A percentile compares a stretch with the other conserved stretches of the same genome.
Conservation (phyloP, 2,888 invertebrate genomes). For the Onthophagus sagittarius region DNA sequence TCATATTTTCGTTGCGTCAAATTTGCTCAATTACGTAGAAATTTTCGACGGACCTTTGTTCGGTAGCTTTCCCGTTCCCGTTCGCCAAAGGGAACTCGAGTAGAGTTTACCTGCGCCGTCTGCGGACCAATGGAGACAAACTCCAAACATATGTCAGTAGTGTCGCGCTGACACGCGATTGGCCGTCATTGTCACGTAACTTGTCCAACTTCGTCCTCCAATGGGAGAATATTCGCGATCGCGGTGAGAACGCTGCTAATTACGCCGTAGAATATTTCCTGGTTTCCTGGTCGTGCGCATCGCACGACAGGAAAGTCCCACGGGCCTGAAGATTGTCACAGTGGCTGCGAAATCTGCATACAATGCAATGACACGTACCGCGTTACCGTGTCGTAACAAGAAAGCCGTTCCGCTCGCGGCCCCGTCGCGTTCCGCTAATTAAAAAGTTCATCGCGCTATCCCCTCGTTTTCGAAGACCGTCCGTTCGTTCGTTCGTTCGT, state of each 20-base stretch:
- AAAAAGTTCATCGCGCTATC: conserved; percentile 46
- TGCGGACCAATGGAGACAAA: conserved; percentile 10
- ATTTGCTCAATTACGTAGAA: conserved; percentile 21
- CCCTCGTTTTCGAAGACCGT: conserved; percentile 20
- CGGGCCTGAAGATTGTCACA: conserved; percentile 47
- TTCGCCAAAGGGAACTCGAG: neutral
- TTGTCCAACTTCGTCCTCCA: conserved; percentile 8
- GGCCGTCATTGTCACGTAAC: conserved; percentile 12
- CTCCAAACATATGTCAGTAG: conserved; percentile 3
- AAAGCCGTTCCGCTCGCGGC: conserved; percentile 44
- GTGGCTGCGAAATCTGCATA: conserved; percentile 49
- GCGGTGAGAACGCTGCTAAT: neutral
- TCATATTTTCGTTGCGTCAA: conserved; percentile 23
- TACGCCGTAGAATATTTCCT: conserved; percentile 3
- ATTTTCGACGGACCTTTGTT: neutral
- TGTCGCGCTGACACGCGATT: conserved; percentile 3
- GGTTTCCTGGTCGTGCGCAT: neutral
- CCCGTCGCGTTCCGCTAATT: conserved; percentile 47
- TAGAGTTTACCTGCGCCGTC: conserved; percentile 4
- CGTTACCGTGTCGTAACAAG: conserved; percentile 48
- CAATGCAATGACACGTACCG: conserved; percentile 48
- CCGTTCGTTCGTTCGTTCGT: conserved; percentile 24
- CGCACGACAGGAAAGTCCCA: conserved; percentile 25
- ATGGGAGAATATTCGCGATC: neutral
- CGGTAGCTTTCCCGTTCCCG: neutral